A percentile compares a stretch with the other conserved stretches of the same genome.
phyloP scores from a whole-genome alignment of 1,140 invertebrate genomes.

The Phenacoccus solenopsis region DNA sequence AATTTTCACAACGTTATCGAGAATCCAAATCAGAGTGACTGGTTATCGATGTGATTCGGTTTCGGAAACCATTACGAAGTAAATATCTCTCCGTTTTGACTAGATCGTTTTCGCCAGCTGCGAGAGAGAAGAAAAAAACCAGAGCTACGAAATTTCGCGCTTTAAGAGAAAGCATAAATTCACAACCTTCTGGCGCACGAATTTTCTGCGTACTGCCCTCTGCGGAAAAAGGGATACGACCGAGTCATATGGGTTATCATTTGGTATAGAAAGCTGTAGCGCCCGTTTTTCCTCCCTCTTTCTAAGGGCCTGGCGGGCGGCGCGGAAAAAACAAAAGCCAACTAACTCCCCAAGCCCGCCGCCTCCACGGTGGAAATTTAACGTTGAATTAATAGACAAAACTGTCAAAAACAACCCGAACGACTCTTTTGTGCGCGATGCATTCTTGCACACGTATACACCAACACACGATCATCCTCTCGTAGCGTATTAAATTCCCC shows the following conservation, averaged over 20 bases:
- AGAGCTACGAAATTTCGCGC: not conserved
- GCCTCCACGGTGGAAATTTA: constrained; percentile 4
- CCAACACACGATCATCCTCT: not conserved
- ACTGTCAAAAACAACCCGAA: constrained; percentile 14
- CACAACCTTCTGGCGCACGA: constrained; percentile 9
- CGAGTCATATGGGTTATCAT: not conserved
- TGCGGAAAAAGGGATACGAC: not conserved
- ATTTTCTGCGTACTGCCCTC: constrained; percentile 6
- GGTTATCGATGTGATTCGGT: no score
- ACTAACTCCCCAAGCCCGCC: not conserved
- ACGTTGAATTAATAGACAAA: constrained; percentile 17
- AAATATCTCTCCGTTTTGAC: no score
- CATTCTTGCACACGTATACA: constrained; percentile 12
- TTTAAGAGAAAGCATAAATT: constrained; percentile 11
- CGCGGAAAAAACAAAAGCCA: constrained; percentile 11
- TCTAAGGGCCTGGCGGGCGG: not conserved
- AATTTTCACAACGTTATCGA: no score
- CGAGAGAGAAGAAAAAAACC: not conserved
- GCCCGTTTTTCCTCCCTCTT: not conserved
- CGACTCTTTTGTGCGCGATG: not conserved
- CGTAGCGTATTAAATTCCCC: not conserved
- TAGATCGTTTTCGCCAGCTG: no score
- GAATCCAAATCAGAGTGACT: no score
- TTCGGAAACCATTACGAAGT: no score
- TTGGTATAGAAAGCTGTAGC: not conserved